phyloP scores from a whole-genome alignment of 2,113 vertebrate species.

The Podocnemis expansa region DNA sequence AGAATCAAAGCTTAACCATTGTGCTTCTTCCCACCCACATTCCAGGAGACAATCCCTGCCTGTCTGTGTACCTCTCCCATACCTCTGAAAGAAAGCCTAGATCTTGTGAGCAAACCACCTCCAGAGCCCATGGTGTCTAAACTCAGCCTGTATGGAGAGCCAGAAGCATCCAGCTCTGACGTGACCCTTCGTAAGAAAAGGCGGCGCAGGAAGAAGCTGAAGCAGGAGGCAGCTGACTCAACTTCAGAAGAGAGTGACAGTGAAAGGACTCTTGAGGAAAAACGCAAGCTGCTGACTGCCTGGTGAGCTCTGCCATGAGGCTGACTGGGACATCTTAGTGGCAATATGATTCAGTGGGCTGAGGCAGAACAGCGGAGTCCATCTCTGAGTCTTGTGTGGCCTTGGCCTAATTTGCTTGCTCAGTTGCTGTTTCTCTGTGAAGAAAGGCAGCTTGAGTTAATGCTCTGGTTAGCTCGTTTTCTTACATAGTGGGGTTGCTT shows the following conservation, averaged over 20 bases:
- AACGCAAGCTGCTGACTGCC: background rate
- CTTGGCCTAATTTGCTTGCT: background rate
- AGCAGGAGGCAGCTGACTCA: constrained; percentile 63
- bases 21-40: background rate
- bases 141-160: background rate
- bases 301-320: constrained; percentile 67
- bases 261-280: constrained; percentile 61
- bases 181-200: constrained; percentile 71
- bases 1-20: background rate
- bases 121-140: background rate
- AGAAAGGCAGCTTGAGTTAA: background rate
- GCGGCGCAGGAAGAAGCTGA: constrained; percentile 76
- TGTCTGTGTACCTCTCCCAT: constrained; percentile 88
- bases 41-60: constrained; percentile 78
- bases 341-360: background rate
- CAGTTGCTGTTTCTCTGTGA: background rate
- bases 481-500: too few relatives aligned
- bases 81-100: constrained; percentile 57
- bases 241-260: constrained; percentile 79
- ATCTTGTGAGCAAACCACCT: background rate
- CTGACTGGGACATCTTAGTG: background rate
- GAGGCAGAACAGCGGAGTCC: background rate
- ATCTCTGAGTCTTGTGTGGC: background rate
- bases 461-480: background rate
- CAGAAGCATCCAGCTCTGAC: background rate